Evolutionary conservation across 2,797 vertebrate genomes (phyloP).

Genomic region (Chrosomus eos): DNA sequence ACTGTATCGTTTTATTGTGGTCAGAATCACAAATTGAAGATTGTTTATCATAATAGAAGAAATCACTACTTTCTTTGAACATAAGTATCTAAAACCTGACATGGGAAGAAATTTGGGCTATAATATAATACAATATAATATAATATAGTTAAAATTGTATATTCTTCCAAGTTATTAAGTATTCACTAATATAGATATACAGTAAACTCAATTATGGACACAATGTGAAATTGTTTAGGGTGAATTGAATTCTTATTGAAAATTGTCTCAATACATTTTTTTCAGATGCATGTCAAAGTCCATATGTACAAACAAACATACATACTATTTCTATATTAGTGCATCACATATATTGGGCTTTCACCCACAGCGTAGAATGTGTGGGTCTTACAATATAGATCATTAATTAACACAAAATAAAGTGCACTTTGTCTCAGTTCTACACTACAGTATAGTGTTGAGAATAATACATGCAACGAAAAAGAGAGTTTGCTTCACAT

Average conservation of each 20-base stretch:
- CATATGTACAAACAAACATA: no score
- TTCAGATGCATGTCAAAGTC: background rate
- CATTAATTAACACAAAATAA: conserved; percentile 48
- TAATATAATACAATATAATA: background rate
- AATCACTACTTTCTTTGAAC: background rate
- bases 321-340: background rate
- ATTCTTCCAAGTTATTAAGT: background rate
- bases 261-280: background rate
- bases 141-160: background rate
- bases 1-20: no score
- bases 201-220: background rate
- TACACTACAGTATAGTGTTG: conserved; percentile 45
- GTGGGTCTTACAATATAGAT: conserved; percentile 30
- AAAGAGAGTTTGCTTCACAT: background rate
- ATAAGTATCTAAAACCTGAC: background rate
- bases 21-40: background rate
- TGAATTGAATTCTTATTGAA: background rate
- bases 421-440: conserved; percentile 56
- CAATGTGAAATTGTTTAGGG: background rate
- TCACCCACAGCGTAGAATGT: conserved; percentile 19
- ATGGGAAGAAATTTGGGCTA: background rate
- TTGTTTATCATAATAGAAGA: background rate
- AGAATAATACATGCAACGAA: background rate
- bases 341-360: background rate
- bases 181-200: background rate